A percentile compares a stretch with the other conserved stretches of the same genome.
Conservation (phyloP, 2,113 vertebrate genomes). For the Chaetura pelagica region DNA sequence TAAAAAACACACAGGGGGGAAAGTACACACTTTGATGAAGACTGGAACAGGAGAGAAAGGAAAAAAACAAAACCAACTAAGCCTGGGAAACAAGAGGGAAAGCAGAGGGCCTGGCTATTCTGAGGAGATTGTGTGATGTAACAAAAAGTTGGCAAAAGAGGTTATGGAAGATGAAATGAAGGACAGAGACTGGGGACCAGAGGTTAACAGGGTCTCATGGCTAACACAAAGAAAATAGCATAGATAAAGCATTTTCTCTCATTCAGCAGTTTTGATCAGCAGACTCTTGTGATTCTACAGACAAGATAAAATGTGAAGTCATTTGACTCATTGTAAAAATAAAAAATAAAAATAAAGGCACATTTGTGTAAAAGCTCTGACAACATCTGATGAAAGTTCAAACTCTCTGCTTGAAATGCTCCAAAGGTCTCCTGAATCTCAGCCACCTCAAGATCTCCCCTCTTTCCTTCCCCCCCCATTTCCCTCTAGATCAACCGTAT, state of each 20-base stretch:
- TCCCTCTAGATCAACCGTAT: neutral
- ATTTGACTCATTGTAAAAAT: neutral
- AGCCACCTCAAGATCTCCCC: neutral
- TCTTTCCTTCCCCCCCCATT: accelerated
- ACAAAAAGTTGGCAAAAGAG: neutral
- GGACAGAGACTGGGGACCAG: neutral
- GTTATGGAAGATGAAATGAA: neutral
- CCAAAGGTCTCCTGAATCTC: neutral
- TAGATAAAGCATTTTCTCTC: neutral
- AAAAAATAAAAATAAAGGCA: neutral
- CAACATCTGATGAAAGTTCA: neutral
- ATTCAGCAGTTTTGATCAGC: neutral
- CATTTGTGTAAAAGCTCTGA: neutral
- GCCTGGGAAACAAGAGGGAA: neutral
- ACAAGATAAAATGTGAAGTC: neutral
- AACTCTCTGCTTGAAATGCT: neutral
- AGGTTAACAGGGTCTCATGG: neutral
- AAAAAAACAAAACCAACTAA: neutral
- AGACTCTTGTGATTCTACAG: neutral
- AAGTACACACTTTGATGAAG: neutral
- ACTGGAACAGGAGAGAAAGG: neutral
- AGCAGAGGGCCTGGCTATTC: neutral
- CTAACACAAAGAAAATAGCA: neutral
- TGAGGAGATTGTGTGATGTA: neutral
- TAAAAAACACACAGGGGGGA: neutral